Evolutionary conservation across 2,113 vertebrate species (phyloP).

Genomic region (Anhinga anhinga): DNA sequence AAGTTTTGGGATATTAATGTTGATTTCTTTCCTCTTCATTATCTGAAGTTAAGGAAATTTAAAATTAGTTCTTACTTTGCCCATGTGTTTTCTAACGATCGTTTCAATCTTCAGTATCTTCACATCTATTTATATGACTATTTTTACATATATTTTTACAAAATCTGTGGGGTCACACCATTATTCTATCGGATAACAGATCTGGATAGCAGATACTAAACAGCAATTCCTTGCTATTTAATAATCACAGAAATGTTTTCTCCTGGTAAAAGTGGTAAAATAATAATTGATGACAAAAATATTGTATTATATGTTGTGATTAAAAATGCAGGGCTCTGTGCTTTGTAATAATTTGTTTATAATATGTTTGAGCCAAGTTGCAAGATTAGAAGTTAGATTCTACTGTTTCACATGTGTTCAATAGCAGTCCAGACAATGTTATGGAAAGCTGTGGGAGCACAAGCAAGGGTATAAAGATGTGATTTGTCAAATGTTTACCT

Average conservation of each 20-base stretch:
- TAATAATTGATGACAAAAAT: neutral
- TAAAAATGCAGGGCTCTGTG: neutral
- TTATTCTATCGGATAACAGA: neutral
- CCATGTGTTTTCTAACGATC: neutral
- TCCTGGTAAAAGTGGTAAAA: neutral
- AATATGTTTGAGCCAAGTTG: neutral
- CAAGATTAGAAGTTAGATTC: neutral
- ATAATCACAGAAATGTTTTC: neutral
- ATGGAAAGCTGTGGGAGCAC: neutral
- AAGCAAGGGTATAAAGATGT: neutral
- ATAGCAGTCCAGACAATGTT: too few relatives aligned
- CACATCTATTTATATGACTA: neutral
- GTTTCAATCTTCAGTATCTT: neutral
- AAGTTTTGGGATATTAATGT: neutral
- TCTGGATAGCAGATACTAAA: too few relatives aligned
- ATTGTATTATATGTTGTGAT: neutral
- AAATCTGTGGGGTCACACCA: neutral
- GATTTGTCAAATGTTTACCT: neutral
- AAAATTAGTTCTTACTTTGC: neutral
- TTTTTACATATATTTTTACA: neutral
- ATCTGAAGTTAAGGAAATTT: neutral
- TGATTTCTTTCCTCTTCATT: neutral
- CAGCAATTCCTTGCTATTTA: neutral
- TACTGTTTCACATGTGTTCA: neutral
- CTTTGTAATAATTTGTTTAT: neutral